A percentile compares a stretch with the other conserved stretches of the same genome.
Conservation (phyloP, 2,113 vertebrate genomes). For the Gadus chalcogrammus region DNA sequence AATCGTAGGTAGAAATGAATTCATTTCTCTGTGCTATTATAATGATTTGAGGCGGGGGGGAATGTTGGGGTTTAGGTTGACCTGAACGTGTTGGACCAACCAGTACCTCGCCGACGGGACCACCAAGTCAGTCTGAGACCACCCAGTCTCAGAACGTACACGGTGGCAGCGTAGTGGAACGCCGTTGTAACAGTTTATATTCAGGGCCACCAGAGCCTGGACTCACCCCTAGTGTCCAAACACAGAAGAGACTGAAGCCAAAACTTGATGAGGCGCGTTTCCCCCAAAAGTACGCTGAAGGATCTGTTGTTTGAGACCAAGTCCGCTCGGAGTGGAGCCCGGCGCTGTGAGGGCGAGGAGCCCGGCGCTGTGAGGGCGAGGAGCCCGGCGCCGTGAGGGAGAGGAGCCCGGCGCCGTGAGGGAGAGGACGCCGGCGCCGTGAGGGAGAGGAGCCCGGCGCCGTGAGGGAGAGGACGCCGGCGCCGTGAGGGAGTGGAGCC, state of each 20-base stretch:
- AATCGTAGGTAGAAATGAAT: no score
- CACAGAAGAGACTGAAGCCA: conserved; percentile 4
- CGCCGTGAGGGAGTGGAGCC: conserved; percentile 4
- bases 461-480: no score
- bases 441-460: conserved; percentile 2
- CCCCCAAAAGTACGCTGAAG: conserved; percentile 24
- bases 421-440: neutral
- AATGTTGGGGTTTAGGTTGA: neutral
- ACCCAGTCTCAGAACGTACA: neutral
- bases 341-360: neutral
- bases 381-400: conserved; percentile 2
- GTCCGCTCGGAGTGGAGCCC: neutral
- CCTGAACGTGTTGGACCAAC: neutral
- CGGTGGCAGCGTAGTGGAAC: neutral
- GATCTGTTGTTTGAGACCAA: neutral
- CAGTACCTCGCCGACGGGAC: neutral
- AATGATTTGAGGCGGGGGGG: no score
- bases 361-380: neutral
- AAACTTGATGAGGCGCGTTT: neutral
- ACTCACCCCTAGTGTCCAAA: neutral
- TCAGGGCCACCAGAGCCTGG: neutral
- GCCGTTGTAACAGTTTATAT: conserved; percentile 9
- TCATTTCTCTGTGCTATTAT: no score
- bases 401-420: neutral
- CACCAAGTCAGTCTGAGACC: neutral